These are phyloP conservation scores for Eufriesea mexicana DNA, from an alignment of 1,140 invertebrate genomes.

Conservation along the genomic window DNA sequence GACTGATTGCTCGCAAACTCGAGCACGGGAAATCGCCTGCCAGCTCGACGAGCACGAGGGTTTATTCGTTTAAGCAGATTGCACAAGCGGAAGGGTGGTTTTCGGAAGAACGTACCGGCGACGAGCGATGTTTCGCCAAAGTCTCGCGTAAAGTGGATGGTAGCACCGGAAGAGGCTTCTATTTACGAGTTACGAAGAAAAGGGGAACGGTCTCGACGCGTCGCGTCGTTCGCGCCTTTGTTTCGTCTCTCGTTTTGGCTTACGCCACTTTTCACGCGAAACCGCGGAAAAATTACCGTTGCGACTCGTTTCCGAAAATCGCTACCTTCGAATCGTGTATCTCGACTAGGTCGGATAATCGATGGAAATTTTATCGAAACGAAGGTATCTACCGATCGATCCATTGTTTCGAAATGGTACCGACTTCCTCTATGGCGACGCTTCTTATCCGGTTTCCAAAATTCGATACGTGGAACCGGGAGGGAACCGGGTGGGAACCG, in stretches of 20 bases:
- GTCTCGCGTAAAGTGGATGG: too few species aligned
- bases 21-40: background rate
- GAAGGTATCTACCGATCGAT: background rate
- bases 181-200: background rate
- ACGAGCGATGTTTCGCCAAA: background rate
- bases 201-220: too few species aligned
- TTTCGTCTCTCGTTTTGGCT: too few species aligned
- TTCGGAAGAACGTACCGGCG: background rate
- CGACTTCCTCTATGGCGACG: too few species aligned
- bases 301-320: too few species aligned
- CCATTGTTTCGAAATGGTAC: conserved; percentile 9
- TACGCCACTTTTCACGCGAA: too few species aligned
- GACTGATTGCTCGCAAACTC: conserved; percentile 8
- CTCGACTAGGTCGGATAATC: background rate
- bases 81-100: background rate
- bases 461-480: background rate
- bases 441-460: conserved; percentile 1
- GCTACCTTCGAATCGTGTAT: too few species aligned
- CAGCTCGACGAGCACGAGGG: background rate
- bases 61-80: background rate
- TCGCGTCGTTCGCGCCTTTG: too few species aligned
- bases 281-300: background rate
- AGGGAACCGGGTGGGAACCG: background rate
- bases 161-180: background rate
- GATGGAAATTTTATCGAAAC: conserved; percentile 1